phyloP scores from a whole-genome alignment of 2,113 vertebrate species.

The Epinephelus lanceolatus region DNA sequence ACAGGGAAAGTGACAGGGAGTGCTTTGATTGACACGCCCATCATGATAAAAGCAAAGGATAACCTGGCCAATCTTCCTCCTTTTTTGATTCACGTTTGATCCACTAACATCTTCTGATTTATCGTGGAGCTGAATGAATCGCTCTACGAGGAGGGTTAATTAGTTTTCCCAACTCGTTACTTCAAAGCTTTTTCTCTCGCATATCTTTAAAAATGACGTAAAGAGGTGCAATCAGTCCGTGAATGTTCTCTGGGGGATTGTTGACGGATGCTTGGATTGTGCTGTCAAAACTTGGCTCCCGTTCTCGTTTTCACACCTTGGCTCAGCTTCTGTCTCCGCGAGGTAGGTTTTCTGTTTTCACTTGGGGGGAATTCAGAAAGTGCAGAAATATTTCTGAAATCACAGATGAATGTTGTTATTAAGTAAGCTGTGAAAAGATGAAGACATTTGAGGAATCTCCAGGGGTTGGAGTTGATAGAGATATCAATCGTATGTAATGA shows the following conservation, averaged over 20 bases:
- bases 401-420: background rate
- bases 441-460: conserved; percentile 34
- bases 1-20: conserved; percentile 47
- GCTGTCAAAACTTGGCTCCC: conserved; percentile 48
- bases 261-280: conserved; percentile 43
- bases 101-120: conserved; percentile 2
- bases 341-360: conserved; percentile 63
- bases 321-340: conserved; percentile 22
- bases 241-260: background rate
- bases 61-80: background rate
- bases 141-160: background rate
- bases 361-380: background rate
- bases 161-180: conserved; percentile 20
- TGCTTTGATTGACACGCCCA: conserved; percentile 20
- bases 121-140: conserved; percentile 25
- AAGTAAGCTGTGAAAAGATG: background rate
- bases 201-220: conserved; percentile 41
- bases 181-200: conserved; percentile 32
- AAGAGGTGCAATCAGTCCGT: conserved; percentile 16
- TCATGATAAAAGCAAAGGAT: background rate
- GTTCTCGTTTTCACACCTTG: conserved; percentile 10
- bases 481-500: background rate
- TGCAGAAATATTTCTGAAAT: background rate
- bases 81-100: conserved; percentile 26
- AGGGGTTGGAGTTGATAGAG: background rate